These are phyloP conservation scores for Seriola dumerili DNA, from an alignment of 2,113 vertebrate species.

Conservation along the genomic window DNA sequence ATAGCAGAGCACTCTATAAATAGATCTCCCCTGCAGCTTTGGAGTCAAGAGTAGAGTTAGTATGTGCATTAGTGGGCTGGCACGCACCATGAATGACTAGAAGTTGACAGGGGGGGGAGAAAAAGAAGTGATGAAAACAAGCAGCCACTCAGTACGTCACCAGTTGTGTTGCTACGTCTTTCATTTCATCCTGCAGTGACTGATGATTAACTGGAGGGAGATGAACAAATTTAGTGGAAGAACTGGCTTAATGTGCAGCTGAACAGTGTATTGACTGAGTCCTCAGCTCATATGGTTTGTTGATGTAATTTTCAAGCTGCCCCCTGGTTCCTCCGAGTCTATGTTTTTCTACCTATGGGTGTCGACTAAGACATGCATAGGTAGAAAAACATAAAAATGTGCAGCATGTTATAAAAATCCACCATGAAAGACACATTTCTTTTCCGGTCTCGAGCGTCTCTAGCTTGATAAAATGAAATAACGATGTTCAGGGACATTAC, in stretches of 20 bases:
- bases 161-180: slow-evolving; percentile 20
- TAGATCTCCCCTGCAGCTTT: slow-evolving; percentile 77
- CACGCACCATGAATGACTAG: slow-evolving; percentile 56
- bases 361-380: not conserved
- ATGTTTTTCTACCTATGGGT: not conserved
- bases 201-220: slow-evolving; percentile 10
- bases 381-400: not conserved
- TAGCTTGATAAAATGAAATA: not conserved
- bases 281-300: not conserved
- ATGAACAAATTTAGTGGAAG: not conserved
- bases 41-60: slow-evolving; percentile 70
- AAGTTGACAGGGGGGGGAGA: slow-evolving; percentile 57
- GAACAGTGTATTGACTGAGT: slow-evolving; percentile 20
- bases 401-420: not conserved
- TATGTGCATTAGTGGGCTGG: slow-evolving; percentile 72
- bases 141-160: slow-evolving; percentile 12
- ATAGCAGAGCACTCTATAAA: slow-evolving; percentile 80
- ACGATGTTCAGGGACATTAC: not conserved
- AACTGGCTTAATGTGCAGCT: slow-evolving; percentile 8
- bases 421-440: not conserved
- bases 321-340: not conserved
- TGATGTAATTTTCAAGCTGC: not conserved
- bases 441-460: not conserved
- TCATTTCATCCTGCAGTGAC: slow-evolving; percentile 1
- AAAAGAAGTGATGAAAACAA: slow-evolving; percentile 49